Base-by-base conservation (phyloP, 1,140 invertebrate species). In the Diabrotica undecimpunctata region DNA sequence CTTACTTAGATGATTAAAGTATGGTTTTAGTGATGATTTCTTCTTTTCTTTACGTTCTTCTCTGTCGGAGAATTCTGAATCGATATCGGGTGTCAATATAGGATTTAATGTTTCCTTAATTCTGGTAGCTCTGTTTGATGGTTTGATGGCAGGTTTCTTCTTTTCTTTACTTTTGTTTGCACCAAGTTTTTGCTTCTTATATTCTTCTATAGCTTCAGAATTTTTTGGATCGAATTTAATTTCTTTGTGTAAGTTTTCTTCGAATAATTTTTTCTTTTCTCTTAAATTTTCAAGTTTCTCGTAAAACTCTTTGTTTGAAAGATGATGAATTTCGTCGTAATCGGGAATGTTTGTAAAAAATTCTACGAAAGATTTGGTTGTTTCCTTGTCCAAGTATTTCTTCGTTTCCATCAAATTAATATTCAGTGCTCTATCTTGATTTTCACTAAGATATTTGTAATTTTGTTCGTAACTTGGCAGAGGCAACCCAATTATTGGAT, bases 321-420 rank as follows among this genome's bases (percentile, higher is more conserved):
- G 77, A 79, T 89, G 86, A 74, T 87, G 83, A 10, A 89, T 79
- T 52, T 89, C 87, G 50, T 81, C 83, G 67, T 89, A 89, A 71
- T 89, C 87, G 5, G 88, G 88, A 70, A 89, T 89, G 61, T 86
- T 89, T 38, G 83, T 81, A 41, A 86, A 82, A 75, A 89, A 90
- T 46, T 88, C 84, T 54, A 88, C 76, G 66, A 88, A 82, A 53
- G 83, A 84, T 53, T 85, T 81, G 7, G 38, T 53, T 50, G 54
- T 65, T 51, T 70, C 38, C 72, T 68, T 56, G 62, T 51, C 65
- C 2, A 64, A 56, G 65, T 61, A 60, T 14, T 56, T 14, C 25
- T 46, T 59, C 70, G 75, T 60, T 65, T 61, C 66, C 50, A 66
- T 74, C 61, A 69, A 62, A 63, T 71, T 61, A 13, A 70, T 38